Evolutionary conservation across 2,888 invertebrate species (phyloP), one percentile per base, ranked within the genome.

Genomic region (Aleiodes leptofemur): DNA sequence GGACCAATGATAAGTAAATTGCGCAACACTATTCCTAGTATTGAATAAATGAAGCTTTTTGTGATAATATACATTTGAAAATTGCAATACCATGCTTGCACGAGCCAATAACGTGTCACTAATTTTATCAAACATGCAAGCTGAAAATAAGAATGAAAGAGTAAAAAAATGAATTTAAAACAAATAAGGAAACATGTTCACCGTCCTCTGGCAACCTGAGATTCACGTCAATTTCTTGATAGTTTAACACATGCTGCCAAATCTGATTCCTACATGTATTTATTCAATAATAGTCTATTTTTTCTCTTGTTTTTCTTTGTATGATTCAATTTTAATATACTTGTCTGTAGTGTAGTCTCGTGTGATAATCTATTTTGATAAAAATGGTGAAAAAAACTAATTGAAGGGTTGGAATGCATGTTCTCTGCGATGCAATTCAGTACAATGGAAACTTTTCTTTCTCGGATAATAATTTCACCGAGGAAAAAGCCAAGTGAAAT

Each of bases 1-100:
- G 86, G 84, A 84, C 83, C 86, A 85, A 83, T 23, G 43, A 76
- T 76, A 69, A 78, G 78, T 77, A 79, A 82, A 81, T 80, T 79
- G 80, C 73, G 80, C 78, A 76, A 68, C 76, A 79, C 77, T 16
- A 38, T 38, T 16, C 43, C 43, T 43, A 43, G 8, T 43, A 43
- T 43, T 43, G 13, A 13, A 29, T 57, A 13, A 34, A 59, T 59
- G 13, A 31, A 59, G 59, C 59, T 34, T 59, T 59, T 59, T 59
- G 34, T 34, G n/a, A 59, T 59, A 34, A 43, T 16, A 23, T 56
- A 43, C 34, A 43, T 34, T n/a, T 23, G 5, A 50, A 57, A 31
- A 68, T 51, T 43, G 68, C 43, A 4, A 55, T 55, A 72, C 34
- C 13, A 14, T 43, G 64, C 71, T 71, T 59, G 13, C 34, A n/a